phyloP scores from a whole-genome alignment of 2,888 invertebrate species.

The Sabatieria punctata region DNA sequence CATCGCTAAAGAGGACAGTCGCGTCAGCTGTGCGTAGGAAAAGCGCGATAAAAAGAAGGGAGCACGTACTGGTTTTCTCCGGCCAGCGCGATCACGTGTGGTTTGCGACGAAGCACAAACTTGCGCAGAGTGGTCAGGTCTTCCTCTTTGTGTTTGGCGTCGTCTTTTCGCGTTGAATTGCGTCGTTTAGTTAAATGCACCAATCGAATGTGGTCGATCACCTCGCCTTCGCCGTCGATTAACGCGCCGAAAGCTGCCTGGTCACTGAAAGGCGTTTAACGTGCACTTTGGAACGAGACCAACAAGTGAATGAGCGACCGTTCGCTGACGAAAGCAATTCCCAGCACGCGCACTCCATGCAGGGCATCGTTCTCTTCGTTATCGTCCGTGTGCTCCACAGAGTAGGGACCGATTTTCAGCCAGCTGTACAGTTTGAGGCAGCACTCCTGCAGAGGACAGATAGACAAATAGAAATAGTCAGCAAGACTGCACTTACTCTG shows the following conservation, averaged over 20 bases:
- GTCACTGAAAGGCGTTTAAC: constrained; percentile 1
- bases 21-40: too few relatives aligned
- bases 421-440: constrained; percentile 9
- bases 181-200: constrained; percentile 55
- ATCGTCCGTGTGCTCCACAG: constrained; percentile 38
- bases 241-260: constrained; percentile 46
- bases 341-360: constrained; percentile 66
- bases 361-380: constrained; percentile 59
- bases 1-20: constrained; percentile 48
- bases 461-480: not conserved
- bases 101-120: constrained; percentile 72
- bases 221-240: constrained; percentile 71
- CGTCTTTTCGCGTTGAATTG: constrained; percentile 9
- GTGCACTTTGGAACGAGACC: not conserved
- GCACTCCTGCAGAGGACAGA: constrained; percentile 7
- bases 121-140: constrained; percentile 19
- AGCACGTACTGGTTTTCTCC: constrained; percentile 52
- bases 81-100: constrained; percentile 75
- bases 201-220: constrained; percentile 70
- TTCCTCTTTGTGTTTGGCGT: constrained; percentile 14
- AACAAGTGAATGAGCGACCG: constrained; percentile 11
- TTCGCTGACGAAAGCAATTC: constrained; percentile 49
- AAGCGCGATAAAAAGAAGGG: too few relatives aligned
- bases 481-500: constrained; percentile 24
- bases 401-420: constrained; percentile 39